Evolutionary conservation across 2,797 vertebrate genomes (phyloP).

Genomic region (Gymnodraco acuticeps): DNA sequence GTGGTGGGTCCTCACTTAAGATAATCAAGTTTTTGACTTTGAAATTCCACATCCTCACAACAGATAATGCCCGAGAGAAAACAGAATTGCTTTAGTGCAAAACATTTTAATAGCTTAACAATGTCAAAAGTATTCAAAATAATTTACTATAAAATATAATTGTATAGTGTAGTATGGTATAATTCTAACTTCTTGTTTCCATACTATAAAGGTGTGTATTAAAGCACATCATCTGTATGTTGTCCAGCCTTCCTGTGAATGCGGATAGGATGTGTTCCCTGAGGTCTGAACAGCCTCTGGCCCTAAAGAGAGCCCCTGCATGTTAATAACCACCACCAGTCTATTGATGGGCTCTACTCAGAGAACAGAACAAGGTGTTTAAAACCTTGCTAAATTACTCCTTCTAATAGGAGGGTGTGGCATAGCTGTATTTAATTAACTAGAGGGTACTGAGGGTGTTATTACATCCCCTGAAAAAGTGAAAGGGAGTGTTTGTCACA

Average conservation of each 20-base stretch:
- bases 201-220: background rate
- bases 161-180: too few relatives aligned
- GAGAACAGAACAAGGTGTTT: conserved; percentile 41
- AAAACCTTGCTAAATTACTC: conserved; percentile 41
- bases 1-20: too few relatives aligned
- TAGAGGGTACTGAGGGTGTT: background rate
- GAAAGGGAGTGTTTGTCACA: background rate
- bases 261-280: conserved; percentile 6
- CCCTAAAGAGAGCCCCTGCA: conserved; percentile 27
- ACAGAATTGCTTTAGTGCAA: background rate
- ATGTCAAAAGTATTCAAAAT: background rate
- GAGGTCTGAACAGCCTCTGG: conserved; percentile 22
- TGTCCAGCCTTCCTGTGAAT: background rate
- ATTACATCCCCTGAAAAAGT: conserved; percentile 6
- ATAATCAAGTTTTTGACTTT: too few relatives aligned
- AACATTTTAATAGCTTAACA: background rate
- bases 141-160: background rate
- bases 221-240: conserved; percentile 6
- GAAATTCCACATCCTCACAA: too few relatives aligned
- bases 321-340: conserved; percentile 44
- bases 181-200: background rate
- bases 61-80: too few relatives aligned
- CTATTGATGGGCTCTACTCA: conserved; percentile 32
- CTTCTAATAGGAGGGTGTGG: conserved; percentile 11
- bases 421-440: conserved; percentile 31